Conservation (phyloP, 2,888 invertebrate genomes). For the Ferdinandea cuprea region DNA sequence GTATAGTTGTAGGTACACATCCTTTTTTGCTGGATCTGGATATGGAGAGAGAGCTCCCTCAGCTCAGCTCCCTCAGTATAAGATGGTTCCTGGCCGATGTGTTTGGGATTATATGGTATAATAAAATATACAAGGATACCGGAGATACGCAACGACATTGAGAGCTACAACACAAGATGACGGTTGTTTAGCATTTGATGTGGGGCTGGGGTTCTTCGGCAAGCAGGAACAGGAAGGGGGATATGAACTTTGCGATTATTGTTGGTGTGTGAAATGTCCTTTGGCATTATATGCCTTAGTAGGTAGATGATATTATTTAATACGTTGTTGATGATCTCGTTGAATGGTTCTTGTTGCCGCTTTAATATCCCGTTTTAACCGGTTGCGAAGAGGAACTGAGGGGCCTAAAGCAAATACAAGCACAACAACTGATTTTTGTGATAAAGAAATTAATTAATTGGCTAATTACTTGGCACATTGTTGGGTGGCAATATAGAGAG, state of each 20-base stretch:
- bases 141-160: conserved; percentile 56
- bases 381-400: background rate
- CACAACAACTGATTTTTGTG: conserved; percentile 42
- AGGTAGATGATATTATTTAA: conserved; percentile 61
- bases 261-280: conserved; percentile 62
- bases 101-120: conserved; percentile 62
- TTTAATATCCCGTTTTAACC: conserved; percentile 33
- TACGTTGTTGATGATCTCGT: conserved; percentile 58
- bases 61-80: too few species aligned
- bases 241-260: conserved; percentile 60
- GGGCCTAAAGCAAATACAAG: conserved; percentile 9
- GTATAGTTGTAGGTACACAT: conserved; percentile 32
- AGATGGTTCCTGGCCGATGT: conserved; percentile 60
- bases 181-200: conserved; percentile 18
- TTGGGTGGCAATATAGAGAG: conserved; percentile 3
- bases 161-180: conserved; percentile 42
- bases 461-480: conserved; percentile 51
- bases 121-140: conserved; percentile 54
- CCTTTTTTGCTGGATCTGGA: conserved; percentile 12
- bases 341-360: conserved; percentile 48
- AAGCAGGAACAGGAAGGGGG: background rate
- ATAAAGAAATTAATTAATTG: conserved; percentile 61
- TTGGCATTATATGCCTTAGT: conserved; percentile 56
- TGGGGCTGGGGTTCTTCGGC: too few species aligned
- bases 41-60: too few species aligned